Evolutionary conservation across 2,888 invertebrate genomes (phyloP).

Genomic region (Thymelicus acteon): DNA sequence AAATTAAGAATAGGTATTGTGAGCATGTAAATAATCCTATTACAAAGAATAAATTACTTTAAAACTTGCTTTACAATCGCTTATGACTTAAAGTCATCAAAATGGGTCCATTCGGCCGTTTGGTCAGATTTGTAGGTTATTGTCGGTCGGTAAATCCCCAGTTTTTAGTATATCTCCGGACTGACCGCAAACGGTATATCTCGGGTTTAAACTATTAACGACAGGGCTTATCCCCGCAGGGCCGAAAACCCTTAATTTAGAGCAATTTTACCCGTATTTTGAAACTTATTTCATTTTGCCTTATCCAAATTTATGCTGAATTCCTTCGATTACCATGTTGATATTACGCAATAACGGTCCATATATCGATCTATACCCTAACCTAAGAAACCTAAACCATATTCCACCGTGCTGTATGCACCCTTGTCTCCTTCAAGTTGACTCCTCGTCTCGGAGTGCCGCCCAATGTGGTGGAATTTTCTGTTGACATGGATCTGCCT

Average conservation of each 20-base stretch:
- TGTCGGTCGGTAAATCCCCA: slow-evolving; percentile 57
- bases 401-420: too few species aligned
- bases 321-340: too few species aligned
- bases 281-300: not conserved
- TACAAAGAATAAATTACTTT: not conserved
- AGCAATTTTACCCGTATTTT: slow-evolving; percentile 10
- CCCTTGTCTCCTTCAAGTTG: too few species aligned
- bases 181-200: slow-evolving; percentile 46
- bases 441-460: too few species aligned
- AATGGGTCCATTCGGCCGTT: slow-evolving; percentile 49
- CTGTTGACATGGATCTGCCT: too few species aligned
- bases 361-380: too few species aligned
- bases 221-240: slow-evolving; percentile 37
- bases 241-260: slow-evolving; percentile 31
- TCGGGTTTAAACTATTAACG: slow-evolving; percentile 52
- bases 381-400: too few species aligned
- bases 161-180: slow-evolving; percentile 68
- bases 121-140: slow-evolving; percentile 71
- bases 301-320: not conserved
- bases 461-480: too few species aligned
- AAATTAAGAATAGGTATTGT: too few species aligned
- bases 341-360: too few species aligned
- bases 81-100: slow-evolving; percentile 11
- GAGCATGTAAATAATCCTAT: too few species aligned
- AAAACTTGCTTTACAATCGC: slow-evolving; percentile 6